A percentile compares a stretch with the other conserved stretches of the same genome.
Evolutionary conservation across 2,113 vertebrate species (phyloP).

Genomic region (Eidolon helvum): DNA sequence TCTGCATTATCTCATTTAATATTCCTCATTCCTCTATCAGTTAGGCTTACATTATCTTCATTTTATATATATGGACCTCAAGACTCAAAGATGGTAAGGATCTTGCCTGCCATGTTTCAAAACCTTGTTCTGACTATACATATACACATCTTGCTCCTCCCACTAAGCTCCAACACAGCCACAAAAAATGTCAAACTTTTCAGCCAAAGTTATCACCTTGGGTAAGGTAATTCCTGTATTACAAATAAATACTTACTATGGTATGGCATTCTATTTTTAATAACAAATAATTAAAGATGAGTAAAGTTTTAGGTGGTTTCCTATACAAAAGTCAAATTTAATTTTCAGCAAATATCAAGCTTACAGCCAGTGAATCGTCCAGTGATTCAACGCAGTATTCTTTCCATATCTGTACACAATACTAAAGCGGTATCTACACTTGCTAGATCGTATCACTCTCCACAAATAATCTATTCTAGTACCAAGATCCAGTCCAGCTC

Average conservation of each 20-base stretch:
- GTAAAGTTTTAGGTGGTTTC: not conserved
- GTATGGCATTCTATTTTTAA: not conserved
- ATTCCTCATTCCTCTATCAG: not conserved
- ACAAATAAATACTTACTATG: not conserved
- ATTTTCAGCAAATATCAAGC: not conserved
- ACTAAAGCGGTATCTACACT: not conserved
- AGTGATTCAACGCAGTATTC: not conserved
- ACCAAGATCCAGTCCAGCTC: not conserved
- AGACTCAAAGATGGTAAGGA: not conserved
- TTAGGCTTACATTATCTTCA: not conserved
- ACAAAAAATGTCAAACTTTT: not conserved
- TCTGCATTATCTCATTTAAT: not conserved
- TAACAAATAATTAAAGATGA: not conserved
- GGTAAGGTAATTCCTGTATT: not conserved
- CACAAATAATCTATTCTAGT: not conserved
- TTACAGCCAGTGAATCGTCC: not conserved
- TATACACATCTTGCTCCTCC: not conserved
- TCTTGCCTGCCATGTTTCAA: not conserved
- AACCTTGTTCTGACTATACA: not conserved
- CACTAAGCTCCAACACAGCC: not conserved
- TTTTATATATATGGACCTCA: not conserved
- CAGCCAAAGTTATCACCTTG: not conserved
- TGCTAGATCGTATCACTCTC: not conserved
- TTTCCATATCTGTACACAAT: not conserved
- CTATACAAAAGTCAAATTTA: not conserved